Evolutionary conservation across 2,113 vertebrate genomes (phyloP), one percentile per base, ranked within the genome.

Genomic region (Bufo bufo): DNA sequence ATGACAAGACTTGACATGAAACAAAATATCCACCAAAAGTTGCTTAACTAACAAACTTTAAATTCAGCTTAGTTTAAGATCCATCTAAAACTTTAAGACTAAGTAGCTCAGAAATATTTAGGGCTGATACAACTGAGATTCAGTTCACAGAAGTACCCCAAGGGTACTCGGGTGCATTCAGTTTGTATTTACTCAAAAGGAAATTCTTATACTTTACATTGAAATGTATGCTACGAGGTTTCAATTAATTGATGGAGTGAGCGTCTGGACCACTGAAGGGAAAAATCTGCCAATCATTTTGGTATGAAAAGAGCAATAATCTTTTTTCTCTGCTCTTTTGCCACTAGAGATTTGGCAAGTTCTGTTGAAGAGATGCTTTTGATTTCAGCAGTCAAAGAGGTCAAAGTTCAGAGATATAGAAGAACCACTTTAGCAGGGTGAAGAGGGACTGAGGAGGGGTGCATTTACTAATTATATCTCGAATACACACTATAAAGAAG

Each of bases 291-390:
- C 87, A 77, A 88, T 88, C 87, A 88, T 84, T 77, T 63, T 54
- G 14, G 11, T 89, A 89, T 89, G 50, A 84, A 84, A 89, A 89
- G 87, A 89, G 72, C 81, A 88, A 66, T 84, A 84, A 84, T 84
- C 56, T 88, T 88, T 84, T 54, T 88, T 88, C 71, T 45, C 80
- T 63, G 47, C 13, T 49, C 47, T 83, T 59, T 43, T 63, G 80
- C 71, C 87, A 88, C 80, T 88, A n/a, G 87, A 89, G 87, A 88
- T 84, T 78, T 88, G 20, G 59, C 87, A 88, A 77, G 87, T 66
- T 77, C 80, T 77, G 43, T 77, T 88, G 11, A 83, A 88, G 82
- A 83, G 59, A 6, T 33, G 82, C 82, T 84, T 88, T 88, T 89
- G 72, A 78, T 89, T 84, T 78, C 9, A 56, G 58, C 7, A 88